A percentile compares a stretch with the other conserved stretches of the same genome.
These are phyloP conservation scores for Bellardia bayeri DNA, from an alignment of 2,888 invertebrate species.

Conservation along the genomic window DNA sequence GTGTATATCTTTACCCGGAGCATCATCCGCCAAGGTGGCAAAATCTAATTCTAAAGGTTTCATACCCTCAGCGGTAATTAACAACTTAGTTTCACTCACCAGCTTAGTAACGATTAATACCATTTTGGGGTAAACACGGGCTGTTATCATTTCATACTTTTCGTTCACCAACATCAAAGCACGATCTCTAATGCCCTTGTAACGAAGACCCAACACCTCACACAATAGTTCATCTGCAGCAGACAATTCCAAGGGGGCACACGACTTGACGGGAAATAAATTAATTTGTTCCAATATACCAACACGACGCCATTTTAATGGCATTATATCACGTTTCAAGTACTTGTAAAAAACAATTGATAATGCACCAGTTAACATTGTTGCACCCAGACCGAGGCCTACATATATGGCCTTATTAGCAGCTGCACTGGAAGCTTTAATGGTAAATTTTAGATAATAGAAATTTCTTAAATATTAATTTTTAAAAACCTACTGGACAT, in stretches of 20 bases:
- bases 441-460: background rate
- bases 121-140: conserved; percentile 81
- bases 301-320: conserved; percentile 81
- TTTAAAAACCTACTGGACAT: conserved; percentile 55
- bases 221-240: conserved; percentile 77
- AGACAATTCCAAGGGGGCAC: conserved; percentile 76
- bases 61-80: conserved; percentile 86
- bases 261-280: conserved; percentile 82
- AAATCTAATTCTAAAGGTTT: conserved; percentile 84
- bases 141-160: conserved; percentile 80
- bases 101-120: conserved; percentile 76
- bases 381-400: conserved; percentile 76
- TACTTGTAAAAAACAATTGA: conserved; percentile 78
- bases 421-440: conserved; percentile 62
- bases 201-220: conserved; percentile 79
- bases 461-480: conserved; percentile 3
- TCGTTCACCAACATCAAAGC: conserved; percentile 81
- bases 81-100: conserved; percentile 84
- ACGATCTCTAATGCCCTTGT: conserved; percentile 79
- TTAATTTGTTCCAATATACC: conserved; percentile 79
- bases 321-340: conserved; percentile 78
- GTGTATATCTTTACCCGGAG: conserved; percentile 78
- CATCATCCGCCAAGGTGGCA: conserved; percentile 79
- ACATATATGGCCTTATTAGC: conserved; percentile 56
- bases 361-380: conserved; percentile 75